Evolutionary conservation across 2,888 invertebrate genomes (phyloP), one percentile per base, ranked within the genome.

Genomic region (Strigamia crassipes): DNA sequence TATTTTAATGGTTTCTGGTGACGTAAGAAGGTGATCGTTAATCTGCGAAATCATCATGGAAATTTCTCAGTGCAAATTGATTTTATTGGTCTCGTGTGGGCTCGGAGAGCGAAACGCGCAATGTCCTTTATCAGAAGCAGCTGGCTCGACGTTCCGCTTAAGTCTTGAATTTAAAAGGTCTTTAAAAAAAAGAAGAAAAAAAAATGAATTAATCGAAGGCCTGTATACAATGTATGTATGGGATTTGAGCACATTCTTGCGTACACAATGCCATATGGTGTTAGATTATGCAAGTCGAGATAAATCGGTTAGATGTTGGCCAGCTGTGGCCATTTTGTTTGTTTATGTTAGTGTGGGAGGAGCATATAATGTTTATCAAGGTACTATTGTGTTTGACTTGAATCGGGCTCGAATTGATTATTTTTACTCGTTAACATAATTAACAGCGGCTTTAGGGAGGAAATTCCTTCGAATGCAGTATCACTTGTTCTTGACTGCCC

Each of bases 311-410:
- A 73, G 73, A 73, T 73, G 73, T 73, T 73, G 73, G 73, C 73
- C 73, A 73, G 73, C 73, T 73, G 73, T 73, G 73, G 73, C 73
- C 73, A 73, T 73, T 73, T 73, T 73, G 73, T 31, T 73, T 73
- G 73, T 73, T 73, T 73, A 31, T 73, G 73, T 15, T 31, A 13
- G 73, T 4, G 73, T 73, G 73, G 73, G 73, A 31, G 31, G 73
- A 73, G 73, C 73, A 73, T 23, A 73, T 73, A 73, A 73, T 73
- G 73, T 73, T 73, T 73, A 73, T 73, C 73, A 73, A 73, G 73
- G 73, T 73, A 73, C 73, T 73, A 73, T 73, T 73, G 73, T 73
- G 73, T 73, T 73, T 73, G 73, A 73, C 73, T 56, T 27, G 73
- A 73, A 27, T 73, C 73, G 73, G 1, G 27, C 31, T 73, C 31